These are phyloP conservation scores for Myotis brandtii DNA, from an alignment of 2,113 vertebrate genomes.

Conservation along the genomic window DNA sequence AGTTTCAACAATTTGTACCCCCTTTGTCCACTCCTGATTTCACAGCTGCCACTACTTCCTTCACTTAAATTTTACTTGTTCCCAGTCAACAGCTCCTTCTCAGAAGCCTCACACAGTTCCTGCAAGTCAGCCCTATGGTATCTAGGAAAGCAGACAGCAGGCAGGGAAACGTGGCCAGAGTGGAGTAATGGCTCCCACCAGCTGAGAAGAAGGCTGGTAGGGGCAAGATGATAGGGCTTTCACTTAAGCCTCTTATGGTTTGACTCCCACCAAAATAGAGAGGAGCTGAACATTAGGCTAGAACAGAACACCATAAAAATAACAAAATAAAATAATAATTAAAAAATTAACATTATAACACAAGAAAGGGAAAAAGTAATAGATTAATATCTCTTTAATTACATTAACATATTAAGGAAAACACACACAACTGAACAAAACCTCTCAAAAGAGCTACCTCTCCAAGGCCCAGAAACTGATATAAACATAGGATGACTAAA, in stretches of 20 bases:
- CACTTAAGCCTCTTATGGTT: neutral
- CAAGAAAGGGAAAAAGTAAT: neutral
- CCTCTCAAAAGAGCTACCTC: neutral
- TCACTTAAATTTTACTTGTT: neutral
- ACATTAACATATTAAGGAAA: neutral
- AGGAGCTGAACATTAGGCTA: neutral
- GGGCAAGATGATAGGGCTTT: neutral
- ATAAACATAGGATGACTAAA: neutral
- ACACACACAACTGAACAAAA: neutral
- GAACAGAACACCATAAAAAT: neutral
- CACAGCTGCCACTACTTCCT: neutral
- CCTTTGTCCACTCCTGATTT: neutral
- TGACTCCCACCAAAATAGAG: neutral
- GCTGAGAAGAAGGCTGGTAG: neutral
- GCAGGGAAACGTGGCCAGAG: neutral
- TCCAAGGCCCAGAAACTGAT: neutral
- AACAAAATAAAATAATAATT: neutral
- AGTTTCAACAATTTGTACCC: neutral
- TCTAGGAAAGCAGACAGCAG: neutral
- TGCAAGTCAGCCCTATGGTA: neutral
- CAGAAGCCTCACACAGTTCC: neutral
- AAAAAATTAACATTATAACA: conserved; percentile 4
- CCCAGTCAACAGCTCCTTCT: neutral
- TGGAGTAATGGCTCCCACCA: neutral
- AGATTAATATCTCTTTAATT: neutral